A percentile compares a stretch with the other conserved stretches of the same genome.
Conservation (phyloP, 2,113 vertebrate genomes). For the Stigmatopora nigra region DNA sequence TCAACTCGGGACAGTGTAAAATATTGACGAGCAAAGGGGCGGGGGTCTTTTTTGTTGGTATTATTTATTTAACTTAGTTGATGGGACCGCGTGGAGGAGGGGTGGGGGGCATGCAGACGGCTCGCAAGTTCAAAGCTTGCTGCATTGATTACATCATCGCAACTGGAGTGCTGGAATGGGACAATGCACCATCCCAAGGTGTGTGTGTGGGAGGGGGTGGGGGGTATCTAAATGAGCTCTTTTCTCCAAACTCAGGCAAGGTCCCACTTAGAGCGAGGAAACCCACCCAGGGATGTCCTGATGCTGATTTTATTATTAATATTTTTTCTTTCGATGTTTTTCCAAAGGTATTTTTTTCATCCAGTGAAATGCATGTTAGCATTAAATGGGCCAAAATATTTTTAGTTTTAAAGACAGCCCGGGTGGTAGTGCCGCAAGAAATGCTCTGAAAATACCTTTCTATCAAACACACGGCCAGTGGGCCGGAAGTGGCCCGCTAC, state of each 20-base stretch:
- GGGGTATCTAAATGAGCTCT: neutral
- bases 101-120: conserved; percentile 16
- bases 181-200: conserved; percentile 70
- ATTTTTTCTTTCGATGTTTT: too few species aligned
- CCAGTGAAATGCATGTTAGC: too few species aligned
- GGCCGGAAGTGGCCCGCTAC: too few species aligned
- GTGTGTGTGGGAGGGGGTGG: neutral
- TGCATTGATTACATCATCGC: conserved; percentile 80
- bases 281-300: conserved; percentile 1
- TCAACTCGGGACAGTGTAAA: conserved; percentile 30
- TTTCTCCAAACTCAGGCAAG: conserved; percentile 34
- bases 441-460: too few species aligned
- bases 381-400: too few species aligned
- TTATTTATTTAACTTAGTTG: conserved; percentile 26
- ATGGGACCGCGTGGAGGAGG: conserved; percentile 18
- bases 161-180: conserved; percentile 69
- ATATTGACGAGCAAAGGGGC: conserved; percentile 5
- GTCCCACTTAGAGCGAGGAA: conserved; percentile 33
- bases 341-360: too few species aligned
- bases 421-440: too few species aligned
- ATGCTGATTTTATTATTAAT: too few species aligned
- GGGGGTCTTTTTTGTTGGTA: neutral
- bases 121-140: conserved; percentile 75
- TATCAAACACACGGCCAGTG: too few species aligned
- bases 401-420: too few species aligned